Conservation (phyloP, 2,888 invertebrate species). For the Campoplex nolae region DNA sequence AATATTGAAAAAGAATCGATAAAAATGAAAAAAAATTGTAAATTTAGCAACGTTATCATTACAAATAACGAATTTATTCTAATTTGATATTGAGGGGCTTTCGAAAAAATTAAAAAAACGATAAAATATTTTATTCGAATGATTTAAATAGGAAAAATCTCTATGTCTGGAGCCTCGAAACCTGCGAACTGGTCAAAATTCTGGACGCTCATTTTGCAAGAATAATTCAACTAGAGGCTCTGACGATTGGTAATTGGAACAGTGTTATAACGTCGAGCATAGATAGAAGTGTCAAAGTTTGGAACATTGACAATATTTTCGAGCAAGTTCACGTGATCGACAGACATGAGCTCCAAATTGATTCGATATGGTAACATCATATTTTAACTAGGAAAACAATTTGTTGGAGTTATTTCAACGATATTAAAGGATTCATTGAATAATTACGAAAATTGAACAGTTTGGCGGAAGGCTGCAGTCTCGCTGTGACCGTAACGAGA, state of each 20-base stretch:
- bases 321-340: conserved; percentile 99
- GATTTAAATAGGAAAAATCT: conserved; percentile 90
- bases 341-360: conserved; percentile 97
- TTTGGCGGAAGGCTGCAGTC: conserved; percentile 90
- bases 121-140: background rate
- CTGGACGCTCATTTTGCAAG: conserved; percentile 98
- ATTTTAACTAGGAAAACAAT: background rate
- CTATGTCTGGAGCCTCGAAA: conserved; percentile 96
- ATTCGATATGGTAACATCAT: conserved; percentile 90
- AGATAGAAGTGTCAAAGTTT: conserved; percentile 98
- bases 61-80: background rate
- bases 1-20: background rate
- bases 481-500: conserved; percentile 97
- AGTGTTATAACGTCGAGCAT: conserved; percentile 98
- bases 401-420: background rate
- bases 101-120: background rate
- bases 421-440: background rate
- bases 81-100: background rate
- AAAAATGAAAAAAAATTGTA: background rate
- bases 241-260: conserved; percentile 96
- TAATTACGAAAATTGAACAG: conserved; percentile 83
- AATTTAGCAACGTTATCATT: background rate
- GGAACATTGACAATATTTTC: conserved; percentile 99
- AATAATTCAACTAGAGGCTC: conserved; percentile 95
- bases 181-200: conserved; percentile 93